Evolutionary conservation across 64 coral and sea anemone species (phyloP).

Genomic region (Stichodactyla helianthus): DNA sequence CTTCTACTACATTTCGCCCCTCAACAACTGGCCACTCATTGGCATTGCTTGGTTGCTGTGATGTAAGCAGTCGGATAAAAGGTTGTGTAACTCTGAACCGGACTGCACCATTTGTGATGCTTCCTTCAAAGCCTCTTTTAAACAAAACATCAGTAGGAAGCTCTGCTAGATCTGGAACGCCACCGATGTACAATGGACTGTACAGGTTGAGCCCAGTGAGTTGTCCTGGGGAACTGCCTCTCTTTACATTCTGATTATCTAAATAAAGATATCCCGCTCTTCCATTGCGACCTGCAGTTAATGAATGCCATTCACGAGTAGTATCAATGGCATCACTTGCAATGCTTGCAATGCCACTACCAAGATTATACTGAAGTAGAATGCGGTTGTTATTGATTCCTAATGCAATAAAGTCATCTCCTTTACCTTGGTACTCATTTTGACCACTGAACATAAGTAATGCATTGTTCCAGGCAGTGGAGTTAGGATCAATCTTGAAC

Average conservation of each 20-base stretch:
- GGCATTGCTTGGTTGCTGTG: neutral
- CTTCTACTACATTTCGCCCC: slow-evolving; percentile 73
- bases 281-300: slow-evolving; percentile 77
- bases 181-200: slow-evolving; percentile 77
- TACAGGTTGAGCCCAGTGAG: slow-evolving; percentile 70
- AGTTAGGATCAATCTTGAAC: slow-evolving; percentile 52
- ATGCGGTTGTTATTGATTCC: slow-evolving; percentile 67
- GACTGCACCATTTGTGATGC: slow-evolving; percentile 39
- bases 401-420: slow-evolving; percentile 85
- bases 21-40: slow-evolving; percentile 35
- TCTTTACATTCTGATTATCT: slow-evolving; percentile 28
- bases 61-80: slow-evolving; percentile 31
- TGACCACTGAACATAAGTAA: slow-evolving; percentile 71
- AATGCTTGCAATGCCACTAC: slow-evolving; percentile 56
- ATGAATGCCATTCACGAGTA: slow-evolving; percentile 56
- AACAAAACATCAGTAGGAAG: slow-evolving; percentile 67
- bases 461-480: slow-evolving; percentile 29
- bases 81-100: neutral
- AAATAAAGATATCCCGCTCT: slow-evolving; percentile 71
- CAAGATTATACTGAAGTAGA: slow-evolving; percentile 82
- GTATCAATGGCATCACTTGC: slow-evolving; percentile 40
- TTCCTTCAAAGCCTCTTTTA: slow-evolving; percentile 62
- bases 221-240: slow-evolving; percentile 31
- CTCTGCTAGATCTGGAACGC: slow-evolving; percentile 51
- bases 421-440: slow-evolving; percentile 66